Evolutionary conservation across 2,888 invertebrate species (phyloP), one percentile per base, ranked within the genome.

Genomic region (Pristionchus entomophagus): DNA sequence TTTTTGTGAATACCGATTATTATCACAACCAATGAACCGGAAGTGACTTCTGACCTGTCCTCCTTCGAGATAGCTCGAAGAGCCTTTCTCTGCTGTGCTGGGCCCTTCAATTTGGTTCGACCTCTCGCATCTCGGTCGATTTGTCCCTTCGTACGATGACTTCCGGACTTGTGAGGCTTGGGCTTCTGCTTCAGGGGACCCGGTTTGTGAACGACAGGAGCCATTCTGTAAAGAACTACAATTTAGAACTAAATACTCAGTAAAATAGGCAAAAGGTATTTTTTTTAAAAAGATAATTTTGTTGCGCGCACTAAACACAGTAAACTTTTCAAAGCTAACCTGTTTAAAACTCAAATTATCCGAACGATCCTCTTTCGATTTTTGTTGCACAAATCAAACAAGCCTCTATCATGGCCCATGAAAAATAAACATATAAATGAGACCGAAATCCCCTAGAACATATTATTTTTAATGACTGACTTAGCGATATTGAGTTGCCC

Each of bases 121-220:
- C 88, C 89, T 88, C 83, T 51, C 62, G 83, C 83, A 84, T 84
- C 83, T 65, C 83, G 83, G 65, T 84, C 83, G 45, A 84, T 95
- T 35, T 96, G 96, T 17, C 97, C 96, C 95, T 99, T 98, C 32
- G 97, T 97, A 49, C 96, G 96, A 94, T 99, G 98, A 89, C 96
- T 95, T 6, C 97, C 97, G 88, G 96, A 96, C 94, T 98, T 99
- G 93, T 99, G 99, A 69, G 95, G 92, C 94, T 99, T 99, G 94
- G 99, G 99, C 88, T 96, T 95, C 94, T 98, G 98, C 94, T 99
- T 99, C 73, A 97, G 95, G 81, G 95, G 95, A 62, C 98, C 97
- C 51, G 97, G 95, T 86, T 97, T 95, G 95, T 99, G 98, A 22
- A 89, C 90, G 73, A 73, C 73, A 65, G 78, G 59, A 62, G 69